Base-by-base conservation (phyloP, 2,113 vertebrate species). In the Oreochromis niloticus region DNA sequence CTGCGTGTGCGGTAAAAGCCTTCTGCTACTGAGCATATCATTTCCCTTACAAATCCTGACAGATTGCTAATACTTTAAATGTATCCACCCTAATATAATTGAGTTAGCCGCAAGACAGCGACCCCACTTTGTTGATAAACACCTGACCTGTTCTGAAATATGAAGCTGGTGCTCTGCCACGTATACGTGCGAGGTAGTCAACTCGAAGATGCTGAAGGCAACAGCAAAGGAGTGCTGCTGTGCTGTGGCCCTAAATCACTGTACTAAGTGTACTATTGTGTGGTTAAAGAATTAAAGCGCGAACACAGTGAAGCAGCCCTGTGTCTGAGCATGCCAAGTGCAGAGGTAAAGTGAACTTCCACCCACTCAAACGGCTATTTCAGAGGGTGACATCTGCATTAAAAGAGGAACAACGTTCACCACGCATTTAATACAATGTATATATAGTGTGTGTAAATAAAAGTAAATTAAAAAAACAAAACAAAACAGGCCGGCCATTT, bases 21-120 rank as follows among this genome's bases (percentile, higher is more conserved):
- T 82, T 79, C 27, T 82, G 81, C 80, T 87, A 57, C 79, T 17
- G 32, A 90, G 85, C 78, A 59, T 43, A 87, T 90, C 66, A 81
- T 87, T 90, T 80, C 82, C 59, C 84, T 63, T 82, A 86, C 59
- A 85, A 90, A 90, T 91, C 71, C 32, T 19, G 30, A 85, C 68
- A 80, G 66, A 79, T 43, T 63, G 83, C 34, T 59, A 56, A 78
- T 43, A 30, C 32, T 63, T 34, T 52, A 57, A 86, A 87, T n/a
- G 56, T 86, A 80, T 48, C 30, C 24, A 5, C n/a, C 32, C 36
- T 22, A 24, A 56, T 43, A 82, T 82, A 83, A 88, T 48, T 87
- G 16, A 83, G 52, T 83, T 36, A 81, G 61, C 66, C 5, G 11
- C 73, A 12, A 22, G 27, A 59, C 17, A 34, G 75, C 5, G 32